A percentile compares a stretch with the other conserved stretches of the same genome.
Conservation (phyloP, 2,113 vertebrate species). For the Pyrgilauda ruficollis region DNA sequence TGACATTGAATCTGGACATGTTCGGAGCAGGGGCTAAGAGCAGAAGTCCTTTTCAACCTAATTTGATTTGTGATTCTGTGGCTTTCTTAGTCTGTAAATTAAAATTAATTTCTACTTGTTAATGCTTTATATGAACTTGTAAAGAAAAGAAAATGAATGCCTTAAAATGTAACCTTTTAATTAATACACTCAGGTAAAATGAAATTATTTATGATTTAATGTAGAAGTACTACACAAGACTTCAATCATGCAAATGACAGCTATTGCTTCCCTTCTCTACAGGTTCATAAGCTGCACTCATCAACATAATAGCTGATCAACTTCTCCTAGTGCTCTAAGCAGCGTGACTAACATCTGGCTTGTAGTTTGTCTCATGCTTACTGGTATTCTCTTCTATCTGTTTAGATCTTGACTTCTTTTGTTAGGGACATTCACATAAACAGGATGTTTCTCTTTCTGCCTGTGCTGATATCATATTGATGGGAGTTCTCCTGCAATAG, state of each 20-base stretch:
- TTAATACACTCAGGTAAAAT: neutral
- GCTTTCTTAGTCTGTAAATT: neutral
- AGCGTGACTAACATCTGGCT: constrained; percentile 42
- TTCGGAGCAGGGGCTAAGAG: neutral
- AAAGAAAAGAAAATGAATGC: neutral
- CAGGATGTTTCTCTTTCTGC: constrained; percentile 61
- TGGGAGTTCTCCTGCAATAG: neutral
- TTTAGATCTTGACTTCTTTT: constrained; percentile 57
- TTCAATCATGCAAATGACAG: constrained; percentile 54
- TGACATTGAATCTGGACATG: neutral
- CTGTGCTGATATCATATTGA: neutral
- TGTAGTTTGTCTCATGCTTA: constrained; percentile 20
- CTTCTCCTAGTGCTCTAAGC: constrained; percentile 6
- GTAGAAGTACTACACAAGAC: neutral
- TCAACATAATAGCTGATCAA: constrained; percentile 37
- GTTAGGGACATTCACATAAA: constrained; percentile 51
- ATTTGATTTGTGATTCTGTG: neutral
- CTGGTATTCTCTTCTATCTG: constrained; percentile 43
- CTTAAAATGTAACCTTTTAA: neutral
- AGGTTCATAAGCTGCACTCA: neutral
- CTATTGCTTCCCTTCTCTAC: neutral
- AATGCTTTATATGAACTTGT: neutral
- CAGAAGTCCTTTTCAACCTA: neutral
- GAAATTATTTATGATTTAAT: neutral
- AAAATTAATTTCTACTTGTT: neutral